Evolutionary conservation across 2,797 vertebrate genomes (phyloP).

Genomic region (Bucorvus abyssinicus): DNA sequence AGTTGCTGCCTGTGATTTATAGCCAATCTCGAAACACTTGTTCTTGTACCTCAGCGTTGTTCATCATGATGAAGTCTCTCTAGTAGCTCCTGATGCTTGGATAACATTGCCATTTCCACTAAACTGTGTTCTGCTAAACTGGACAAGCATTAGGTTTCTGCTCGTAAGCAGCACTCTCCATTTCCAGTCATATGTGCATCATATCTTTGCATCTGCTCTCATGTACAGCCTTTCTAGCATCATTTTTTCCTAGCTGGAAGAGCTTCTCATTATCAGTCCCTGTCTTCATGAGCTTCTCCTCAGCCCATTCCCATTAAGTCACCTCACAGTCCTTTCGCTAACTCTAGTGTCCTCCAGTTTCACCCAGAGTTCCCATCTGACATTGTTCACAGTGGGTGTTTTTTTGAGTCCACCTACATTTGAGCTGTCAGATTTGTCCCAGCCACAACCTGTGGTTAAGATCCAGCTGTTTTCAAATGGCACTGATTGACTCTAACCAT

Average conservation of each 20-base stretch:
- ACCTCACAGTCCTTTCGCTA: not conserved
- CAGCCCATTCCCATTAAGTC: not conserved
- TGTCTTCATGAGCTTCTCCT: not conserved
- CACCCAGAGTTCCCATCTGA: not conserved
- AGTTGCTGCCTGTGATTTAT: not conserved
- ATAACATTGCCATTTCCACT: not conserved
- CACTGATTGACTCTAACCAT: not conserved
- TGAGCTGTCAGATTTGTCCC: not conserved
- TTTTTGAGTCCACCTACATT: not conserved
- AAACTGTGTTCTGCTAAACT: not conserved
- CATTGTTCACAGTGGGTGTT: fast-evolving
- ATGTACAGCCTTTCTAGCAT: not conserved
- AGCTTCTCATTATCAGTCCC: not conserved
- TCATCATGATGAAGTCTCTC: not conserved
- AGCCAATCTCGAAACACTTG: not conserved
- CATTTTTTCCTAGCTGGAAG: not conserved
- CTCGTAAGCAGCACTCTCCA: not conserved
- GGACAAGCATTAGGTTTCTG: not conserved
- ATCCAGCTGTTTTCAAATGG: not conserved
- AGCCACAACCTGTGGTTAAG: not conserved
- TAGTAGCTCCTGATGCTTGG: not conserved
- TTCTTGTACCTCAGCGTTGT: not conserved
- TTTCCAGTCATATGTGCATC: not conserved
- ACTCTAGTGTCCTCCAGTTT: not conserved
- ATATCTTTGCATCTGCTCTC: not conserved